phyloP scores from a whole-genome alignment of 53 echinoderm and acorn worm species.

The Henricia sp. region DNA sequence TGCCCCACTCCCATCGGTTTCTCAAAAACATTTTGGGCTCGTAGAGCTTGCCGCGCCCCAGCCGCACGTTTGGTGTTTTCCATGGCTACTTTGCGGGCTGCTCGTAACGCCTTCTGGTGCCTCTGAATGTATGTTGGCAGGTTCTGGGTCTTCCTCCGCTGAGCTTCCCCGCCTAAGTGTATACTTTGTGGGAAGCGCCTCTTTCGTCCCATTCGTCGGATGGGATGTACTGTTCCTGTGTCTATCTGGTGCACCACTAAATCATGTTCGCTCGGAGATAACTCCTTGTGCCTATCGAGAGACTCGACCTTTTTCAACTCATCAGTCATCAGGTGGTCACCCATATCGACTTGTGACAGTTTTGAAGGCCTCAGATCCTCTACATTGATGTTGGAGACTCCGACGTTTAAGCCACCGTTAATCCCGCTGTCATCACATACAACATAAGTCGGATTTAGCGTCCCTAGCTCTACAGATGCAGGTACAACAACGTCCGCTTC shows the following conservation, averaged over 20 bases:
- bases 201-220: constrained; percentile 23
- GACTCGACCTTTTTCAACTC: not conserved
- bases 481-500: constrained; percentile 21
- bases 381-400: not conserved
- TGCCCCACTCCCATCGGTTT: constrained; percentile 45
- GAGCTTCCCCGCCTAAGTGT: constrained; percentile 38
- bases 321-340: not conserved
- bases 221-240: constrained; percentile 23
- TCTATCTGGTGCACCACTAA: constrained; percentile 44
- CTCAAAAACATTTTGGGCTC: constrained; percentile 10
- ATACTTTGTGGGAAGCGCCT: constrained; percentile 11
- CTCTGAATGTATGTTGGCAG: not conserved
- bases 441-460: not conserved
- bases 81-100: not conserved
- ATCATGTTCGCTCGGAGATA: not conserved
- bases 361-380: not conserved
- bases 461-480: not conserved
- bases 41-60: not conserved
- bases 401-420: not conserved
- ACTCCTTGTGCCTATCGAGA: not conserved
- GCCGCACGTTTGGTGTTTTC: not conserved
- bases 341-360: not conserved
- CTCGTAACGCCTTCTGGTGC: not conserved
- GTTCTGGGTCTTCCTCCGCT: no score
- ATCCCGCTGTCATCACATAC: not conserved